Evolutionary conservation across 2,797 vertebrate species (phyloP).

Genomic region (Propithecus perrieri): DNA sequence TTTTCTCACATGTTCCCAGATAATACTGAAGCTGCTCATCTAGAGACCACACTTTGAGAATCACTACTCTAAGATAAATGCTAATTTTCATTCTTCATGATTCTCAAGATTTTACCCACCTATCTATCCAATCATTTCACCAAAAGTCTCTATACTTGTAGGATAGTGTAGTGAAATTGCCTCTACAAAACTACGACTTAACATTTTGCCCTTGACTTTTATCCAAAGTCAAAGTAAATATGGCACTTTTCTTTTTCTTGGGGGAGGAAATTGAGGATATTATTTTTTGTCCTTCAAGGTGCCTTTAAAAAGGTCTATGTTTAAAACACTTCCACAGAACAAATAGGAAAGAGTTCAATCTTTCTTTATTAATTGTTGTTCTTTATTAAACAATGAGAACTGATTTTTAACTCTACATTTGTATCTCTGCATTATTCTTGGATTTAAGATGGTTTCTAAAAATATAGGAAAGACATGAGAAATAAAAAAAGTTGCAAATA

Average conservation of each 20-base stretch:
- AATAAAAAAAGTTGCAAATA: neutral
- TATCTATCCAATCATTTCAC: neutral
- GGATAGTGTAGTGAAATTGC: neutral
- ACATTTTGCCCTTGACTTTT: constrained; percentile 17
- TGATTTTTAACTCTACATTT: constrained; percentile 38
- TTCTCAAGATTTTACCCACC: neutral
- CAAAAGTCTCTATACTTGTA: neutral
- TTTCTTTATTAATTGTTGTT: constrained; percentile 9
- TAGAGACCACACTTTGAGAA: neutral
- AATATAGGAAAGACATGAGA: neutral
- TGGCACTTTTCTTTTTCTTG: neutral
- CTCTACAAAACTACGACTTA: neutral
- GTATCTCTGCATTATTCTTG: neutral
- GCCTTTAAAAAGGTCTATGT: neutral
- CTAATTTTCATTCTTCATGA: neutral
- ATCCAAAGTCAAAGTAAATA: constrained; percentile 2
- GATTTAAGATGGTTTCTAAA: constrained; percentile 30
- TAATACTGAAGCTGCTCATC: neutral
- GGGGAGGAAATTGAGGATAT: neutral
- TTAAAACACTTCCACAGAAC: constrained; percentile 22
- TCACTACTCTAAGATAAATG: neutral
- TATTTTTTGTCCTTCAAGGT: neutral
- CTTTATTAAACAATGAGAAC: neutral
- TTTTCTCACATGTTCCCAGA: neutral
- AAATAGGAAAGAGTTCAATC: neutral